Evolutionary conservation across 30 jellyfish, hydroid and myxozoan genomes (phyloP), one percentile per base, ranked within the genome.

Genomic region (Cassiopea xamachana): DNA sequence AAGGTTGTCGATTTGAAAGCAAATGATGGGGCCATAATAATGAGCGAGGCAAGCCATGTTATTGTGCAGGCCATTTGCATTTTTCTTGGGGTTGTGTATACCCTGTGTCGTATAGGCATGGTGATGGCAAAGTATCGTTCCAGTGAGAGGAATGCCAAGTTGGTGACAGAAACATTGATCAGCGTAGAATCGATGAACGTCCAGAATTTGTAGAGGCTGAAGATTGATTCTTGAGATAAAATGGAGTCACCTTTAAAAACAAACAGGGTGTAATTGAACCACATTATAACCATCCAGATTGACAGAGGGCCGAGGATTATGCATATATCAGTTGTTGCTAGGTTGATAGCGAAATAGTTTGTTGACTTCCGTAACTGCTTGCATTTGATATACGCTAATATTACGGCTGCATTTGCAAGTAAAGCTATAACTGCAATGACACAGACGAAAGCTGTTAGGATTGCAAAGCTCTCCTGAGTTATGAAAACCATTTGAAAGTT

Each of bases 341-440:
- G 78, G 69, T 84, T 84, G 67, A 84, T 85, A 6, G 92, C 92
- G 48, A 84, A 84, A 78, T 84, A 84, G 48, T 84, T 84, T 59
- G 67, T 44, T 18, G 92, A 85, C 43, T 55, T 51, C 59, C 67
- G 50, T 43, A 84, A 60, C 15, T 69, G 73, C 60, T 71, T 51
- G 92, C 80, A 19, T 48, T 44, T 84, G 46, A 70, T 27, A 75
- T 69, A 84, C 39, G 80, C 92, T 2, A 68, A 15, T 39, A 84
- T 50, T 8, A 84, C 85, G 17, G 84, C 70, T 8, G 78, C 60
- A 18, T 84, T 84, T 46, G 92, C 92, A 1, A 72, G 19, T 43
- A 84, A 16, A 17, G 92, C 92, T 43, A 84, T 46, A 44, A 72
- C 19, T 19, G 84, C 83, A 1, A 84, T 70, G 47, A 72, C 4